phyloP scores from a whole-genome alignment of 2,797 vertebrate species.

The Mycteria americana region DNA sequence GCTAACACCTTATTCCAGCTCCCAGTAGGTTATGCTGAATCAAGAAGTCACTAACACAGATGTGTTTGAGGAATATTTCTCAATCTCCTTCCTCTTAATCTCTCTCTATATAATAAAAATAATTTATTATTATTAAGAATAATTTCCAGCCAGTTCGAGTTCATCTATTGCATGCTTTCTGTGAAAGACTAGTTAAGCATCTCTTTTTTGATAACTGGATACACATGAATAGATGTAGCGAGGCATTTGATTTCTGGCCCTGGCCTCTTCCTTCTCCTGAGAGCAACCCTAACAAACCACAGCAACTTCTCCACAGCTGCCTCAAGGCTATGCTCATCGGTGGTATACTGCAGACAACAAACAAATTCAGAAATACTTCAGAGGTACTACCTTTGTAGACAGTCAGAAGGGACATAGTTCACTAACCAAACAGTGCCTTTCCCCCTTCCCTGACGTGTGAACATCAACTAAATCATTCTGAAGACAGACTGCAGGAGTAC shows the following conservation, averaged over 20 bases:
- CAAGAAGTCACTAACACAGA: neutral
- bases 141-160: neutral
- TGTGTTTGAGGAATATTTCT: neutral
- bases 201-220: neutral
- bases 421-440: neutral
- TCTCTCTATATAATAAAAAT: neutral
- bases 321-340: neutral
- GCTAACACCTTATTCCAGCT: neutral
- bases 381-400: neutral
- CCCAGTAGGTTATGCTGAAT: neutral
- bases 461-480: neutral
- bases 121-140: neutral
- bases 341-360: neutral
- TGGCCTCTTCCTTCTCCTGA: neutral
- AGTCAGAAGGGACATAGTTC: neutral
- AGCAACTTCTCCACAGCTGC: neutral
- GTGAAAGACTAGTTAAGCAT: neutral
- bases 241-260: neutral
- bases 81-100: neutral
- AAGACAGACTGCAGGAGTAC: neutral
- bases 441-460: accelerated
- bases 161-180: neutral
- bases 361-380: neutral
- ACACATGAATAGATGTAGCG: neutral
- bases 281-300: neutral